Evolutionary conservation across 2,113 vertebrate genomes (phyloP), one percentile per base, ranked within the genome.

Genomic region (Rhinolophus ferrumequinum): DNA sequence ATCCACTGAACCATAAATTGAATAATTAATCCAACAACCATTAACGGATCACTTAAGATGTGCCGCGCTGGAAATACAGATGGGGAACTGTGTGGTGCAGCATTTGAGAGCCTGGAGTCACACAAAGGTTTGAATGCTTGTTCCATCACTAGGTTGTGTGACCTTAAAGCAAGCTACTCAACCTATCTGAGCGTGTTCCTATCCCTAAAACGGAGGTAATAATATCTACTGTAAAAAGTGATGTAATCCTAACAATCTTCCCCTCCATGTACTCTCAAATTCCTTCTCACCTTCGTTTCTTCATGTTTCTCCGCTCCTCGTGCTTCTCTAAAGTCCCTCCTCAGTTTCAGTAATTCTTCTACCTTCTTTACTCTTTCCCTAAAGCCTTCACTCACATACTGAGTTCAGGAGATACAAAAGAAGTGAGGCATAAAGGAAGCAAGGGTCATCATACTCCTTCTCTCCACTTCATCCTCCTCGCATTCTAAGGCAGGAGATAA

Each of bases 361-460:
- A 72, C 6, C 28, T 76, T 81, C n/a, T 95, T 82, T 47, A 75
- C 28, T 91, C 62, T 84, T 93, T 72, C 54, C 35, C 19, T 44
- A 79, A 93, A 96, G 41, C 33, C 69, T 92, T 56, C 69, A 73
- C 38, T 91, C 76, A 92, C 16, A 92, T 33, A 79, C 62, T 18
- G 84, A 88, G 21, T 76, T 76, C 52, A 90, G 64, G 56, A 93
- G 50, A 88, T 18, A 92, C 8, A 79, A 84, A 66, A 88, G 38
- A 92, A 38, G n/a, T 9, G 56, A 82, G 75, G 18, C 72, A 85
- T 5, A 41, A 77, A 67, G 28, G 54, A 77, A 58, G 28, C 66
- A 19, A 92, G 26, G 22, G 64, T 41, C 41, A 41, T 86, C n/a
- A 75, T 38, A 87, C 0, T 86, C 28, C 28, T 66, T 26, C 35